These are phyloP conservation scores for Bombus fervidus DNA, from an alignment of 1,140 invertebrate genomes.

Conservation along the genomic window DNA sequence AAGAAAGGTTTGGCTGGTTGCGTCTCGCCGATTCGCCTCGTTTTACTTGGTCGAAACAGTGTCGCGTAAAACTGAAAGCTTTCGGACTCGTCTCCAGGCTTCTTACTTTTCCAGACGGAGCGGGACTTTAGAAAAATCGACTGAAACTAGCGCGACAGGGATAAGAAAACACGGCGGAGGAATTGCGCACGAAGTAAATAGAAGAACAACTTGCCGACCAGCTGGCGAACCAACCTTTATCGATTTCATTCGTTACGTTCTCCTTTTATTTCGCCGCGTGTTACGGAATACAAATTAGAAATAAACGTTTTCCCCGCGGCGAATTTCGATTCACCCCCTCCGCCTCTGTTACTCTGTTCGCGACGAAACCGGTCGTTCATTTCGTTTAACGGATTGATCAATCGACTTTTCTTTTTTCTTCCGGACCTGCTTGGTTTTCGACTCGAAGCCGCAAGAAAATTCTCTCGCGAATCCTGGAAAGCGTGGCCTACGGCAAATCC, in stretches of 20 bases:
- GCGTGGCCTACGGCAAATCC: slow-evolving; percentile 6
- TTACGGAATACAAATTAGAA: slow-evolving; percentile 12
- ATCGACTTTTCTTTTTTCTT: too few relatives aligned
- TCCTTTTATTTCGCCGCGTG: not conserved
- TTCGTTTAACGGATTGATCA: not conserved
- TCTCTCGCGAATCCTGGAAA: not conserved
- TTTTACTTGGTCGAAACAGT: slow-evolving; percentile 38
- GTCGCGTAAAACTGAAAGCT: slow-evolving; percentile 2
- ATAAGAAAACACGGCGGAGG: not conserved
- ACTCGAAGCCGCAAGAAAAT: too few relatives aligned
- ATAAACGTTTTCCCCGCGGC: too few relatives aligned
- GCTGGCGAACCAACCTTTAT: not conserved
- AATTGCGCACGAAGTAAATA: slow-evolving; percentile 19
- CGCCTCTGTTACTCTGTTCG: too few relatives aligned
- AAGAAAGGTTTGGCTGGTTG: slow-evolving; percentile 29
- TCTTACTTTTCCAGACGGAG: too few relatives aligned
- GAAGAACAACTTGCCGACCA: slow-evolving; percentile 14
- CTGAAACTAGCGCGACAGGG: too few relatives aligned
- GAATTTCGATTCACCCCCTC: not conserved
- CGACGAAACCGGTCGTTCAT: too few relatives aligned
- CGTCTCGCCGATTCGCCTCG: slow-evolving; percentile 12
- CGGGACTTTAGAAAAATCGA: too few relatives aligned
- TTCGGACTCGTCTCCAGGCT: too few relatives aligned
- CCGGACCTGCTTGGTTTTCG: too few relatives aligned
- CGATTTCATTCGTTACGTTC: not conserved